Percentiles rank a stretch among this genome's conserved stretches.
Evolutionary conservation across 2,888 invertebrate species (phyloP).

Genomic region (Coenonympha arcania): DNA sequence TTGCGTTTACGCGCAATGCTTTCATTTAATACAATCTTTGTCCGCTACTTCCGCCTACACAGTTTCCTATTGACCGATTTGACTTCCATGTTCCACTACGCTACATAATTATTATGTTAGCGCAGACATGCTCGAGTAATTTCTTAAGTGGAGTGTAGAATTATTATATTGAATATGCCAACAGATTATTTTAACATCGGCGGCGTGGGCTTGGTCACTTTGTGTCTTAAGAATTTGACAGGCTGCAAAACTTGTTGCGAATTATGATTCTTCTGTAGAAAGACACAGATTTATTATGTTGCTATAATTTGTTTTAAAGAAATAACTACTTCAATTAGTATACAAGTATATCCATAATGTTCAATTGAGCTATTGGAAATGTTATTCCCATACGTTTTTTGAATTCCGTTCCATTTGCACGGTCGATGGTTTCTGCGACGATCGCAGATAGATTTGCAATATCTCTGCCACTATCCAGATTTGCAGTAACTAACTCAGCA

Average conservation of each 20-base stretch:
- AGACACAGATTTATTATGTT: no score
- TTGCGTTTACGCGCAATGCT: slow-evolving; percentile 15
- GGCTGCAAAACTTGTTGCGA: no score
- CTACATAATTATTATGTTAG: background rate
- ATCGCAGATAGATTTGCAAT: no score
- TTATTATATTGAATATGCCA: background rate
- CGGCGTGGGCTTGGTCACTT: background rate
- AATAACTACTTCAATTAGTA: no score
- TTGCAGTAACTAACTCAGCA: background rate
- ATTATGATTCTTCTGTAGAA: no score
- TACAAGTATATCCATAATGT: no score
- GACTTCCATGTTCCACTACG: slow-evolving; percentile 14
- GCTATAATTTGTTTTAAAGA: no score
- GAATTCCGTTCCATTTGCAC: no score
- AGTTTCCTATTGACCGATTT: slow-evolving; percentile 23
- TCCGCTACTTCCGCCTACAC: slow-evolving; percentile 19
- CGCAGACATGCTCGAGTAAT: background rate
- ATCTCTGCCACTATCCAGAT: background rate
- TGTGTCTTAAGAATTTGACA: no score
- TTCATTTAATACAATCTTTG: slow-evolving; percentile 15
- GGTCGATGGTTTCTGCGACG: no score
- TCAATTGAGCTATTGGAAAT: no score
- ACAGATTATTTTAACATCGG: background rate
- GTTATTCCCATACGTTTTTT: no score
- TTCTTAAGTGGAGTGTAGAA: background rate